A percentile compares a stretch with the other conserved stretches of the same genome.
phyloP scores from a whole-genome alignment of 2,113 vertebrate species.

The Jaculus jaculus region DNA sequence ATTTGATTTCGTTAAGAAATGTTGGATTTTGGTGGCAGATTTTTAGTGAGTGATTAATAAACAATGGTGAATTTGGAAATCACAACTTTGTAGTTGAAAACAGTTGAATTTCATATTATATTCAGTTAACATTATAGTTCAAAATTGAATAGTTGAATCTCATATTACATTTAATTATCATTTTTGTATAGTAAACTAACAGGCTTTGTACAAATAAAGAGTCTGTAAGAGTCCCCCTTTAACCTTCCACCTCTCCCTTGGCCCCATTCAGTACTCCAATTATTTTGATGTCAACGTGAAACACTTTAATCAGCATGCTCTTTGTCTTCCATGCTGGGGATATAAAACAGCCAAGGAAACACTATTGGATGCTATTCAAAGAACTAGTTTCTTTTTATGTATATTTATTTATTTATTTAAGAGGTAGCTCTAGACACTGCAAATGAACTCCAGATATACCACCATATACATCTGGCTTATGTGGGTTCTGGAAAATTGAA shows the following conservation, averaged over 20 bases:
- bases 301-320: background rate
- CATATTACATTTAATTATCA: background rate
- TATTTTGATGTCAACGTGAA: background rate
- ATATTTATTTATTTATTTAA: background rate
- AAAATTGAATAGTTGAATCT: background rate
- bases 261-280: background rate
- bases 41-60: constrained; percentile 38
- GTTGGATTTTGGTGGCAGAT: background rate
- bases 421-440: no score
- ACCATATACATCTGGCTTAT: no score
- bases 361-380: background rate
- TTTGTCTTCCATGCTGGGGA: background rate
- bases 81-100: background rate
- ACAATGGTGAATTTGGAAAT: constrained; percentile 7
- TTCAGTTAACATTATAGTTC: background rate
- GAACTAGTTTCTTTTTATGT: background rate
- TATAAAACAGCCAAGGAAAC: background rate
- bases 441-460: no score
- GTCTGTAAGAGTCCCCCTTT: background rate
- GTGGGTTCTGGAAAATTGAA: no score
- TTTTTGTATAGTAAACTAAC: background rate
- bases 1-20: constrained; percentile 34
- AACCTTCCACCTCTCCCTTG: background rate
- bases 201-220: background rate
- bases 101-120: background rate